Percentiles rank a stretch among this genome's conserved stretches.
Conservation (phyloP, 2,113 vertebrate species). For the Proterorhinus semilunaris region DNA sequence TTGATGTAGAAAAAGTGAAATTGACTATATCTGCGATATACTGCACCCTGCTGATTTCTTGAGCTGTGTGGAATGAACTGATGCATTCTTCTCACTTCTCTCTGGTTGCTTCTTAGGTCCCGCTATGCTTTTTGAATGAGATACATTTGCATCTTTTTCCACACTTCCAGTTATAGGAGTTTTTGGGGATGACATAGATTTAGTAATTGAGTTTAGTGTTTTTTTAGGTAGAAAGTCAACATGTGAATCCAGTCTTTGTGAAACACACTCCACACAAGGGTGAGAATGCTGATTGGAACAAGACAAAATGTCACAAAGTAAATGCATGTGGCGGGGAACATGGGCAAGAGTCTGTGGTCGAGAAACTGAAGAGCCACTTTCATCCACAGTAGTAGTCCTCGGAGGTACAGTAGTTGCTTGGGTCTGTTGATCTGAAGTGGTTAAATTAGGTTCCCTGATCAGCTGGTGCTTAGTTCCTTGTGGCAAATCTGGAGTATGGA, state of each 20-base stretch:
- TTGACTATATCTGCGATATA: neutral
- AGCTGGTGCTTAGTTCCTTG: constrained; percentile 27
- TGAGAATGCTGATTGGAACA: constrained; percentile 41
- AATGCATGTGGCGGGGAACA: constrained; percentile 66
- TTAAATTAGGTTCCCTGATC: constrained; percentile 17
- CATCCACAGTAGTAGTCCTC: constrained; percentile 23
- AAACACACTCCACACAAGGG: constrained; percentile 1
- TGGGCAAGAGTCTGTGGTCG: constrained; percentile 32
- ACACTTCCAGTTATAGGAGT: constrained; percentile 21
- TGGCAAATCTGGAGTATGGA: constrained; percentile 19
- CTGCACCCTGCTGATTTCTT: constrained; percentile 64
- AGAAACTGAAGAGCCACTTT: constrained; percentile 48
- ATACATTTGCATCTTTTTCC: neutral
- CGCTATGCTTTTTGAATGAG: constrained; percentile 5
- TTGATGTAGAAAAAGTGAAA: neutral
- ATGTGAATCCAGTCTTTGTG: constrained; percentile 11
- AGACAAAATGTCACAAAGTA: constrained; percentile 67
- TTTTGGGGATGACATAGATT: constrained; percentile 15
- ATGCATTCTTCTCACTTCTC: constrained; percentile 26
- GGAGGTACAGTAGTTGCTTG: constrained; percentile 20
- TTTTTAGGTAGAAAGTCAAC: constrained; percentile 8
- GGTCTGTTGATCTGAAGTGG: constrained; percentile 12
- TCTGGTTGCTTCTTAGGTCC: constrained; percentile 17
- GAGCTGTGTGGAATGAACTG: constrained; percentile 25
- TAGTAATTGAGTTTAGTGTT: constrained; percentile 2